Conservation (phyloP, 2,888 invertebrate genomes). For the Ommatoiulus sabulosus region DNA sequence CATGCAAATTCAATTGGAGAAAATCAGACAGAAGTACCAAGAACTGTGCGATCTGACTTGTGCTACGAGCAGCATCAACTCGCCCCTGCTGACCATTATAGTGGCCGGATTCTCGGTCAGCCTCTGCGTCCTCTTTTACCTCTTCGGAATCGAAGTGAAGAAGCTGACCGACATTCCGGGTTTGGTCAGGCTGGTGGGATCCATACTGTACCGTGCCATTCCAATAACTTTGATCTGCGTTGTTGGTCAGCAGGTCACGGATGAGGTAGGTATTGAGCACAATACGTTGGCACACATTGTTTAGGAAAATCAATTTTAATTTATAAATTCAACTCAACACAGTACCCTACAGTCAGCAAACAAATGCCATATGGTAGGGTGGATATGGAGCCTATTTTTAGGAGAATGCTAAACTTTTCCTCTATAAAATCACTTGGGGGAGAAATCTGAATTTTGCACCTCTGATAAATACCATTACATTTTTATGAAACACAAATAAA, state of each 20-base stretch:
- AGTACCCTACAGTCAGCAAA: too few relatives aligned
- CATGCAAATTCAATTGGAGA: constrained; percentile 17
- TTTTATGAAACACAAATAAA: too few relatives aligned
- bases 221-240: constrained; percentile 52
- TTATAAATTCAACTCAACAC: too few relatives aligned
- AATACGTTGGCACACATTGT: too few relatives aligned
- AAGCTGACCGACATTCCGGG: not conserved
- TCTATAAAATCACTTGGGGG: too few relatives aligned
- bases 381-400: too few relatives aligned
- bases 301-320: too few relatives aligned
- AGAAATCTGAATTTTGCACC: too few relatives aligned
- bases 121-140: constrained; percentile 39
- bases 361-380: too few relatives aligned
- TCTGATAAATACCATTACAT: too few relatives aligned
- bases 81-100: constrained; percentile 51
- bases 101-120: constrained; percentile 51
- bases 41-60: not conserved
- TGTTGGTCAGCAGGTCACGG: constrained; percentile 49
- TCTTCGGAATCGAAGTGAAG: constrained; percentile 37
- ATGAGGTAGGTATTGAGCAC: constrained; percentile 13
- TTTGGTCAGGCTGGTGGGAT: constrained; percentile 32
- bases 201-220: constrained; percentile 10
- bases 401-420: too few relatives aligned
- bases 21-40: constrained; percentile 49
- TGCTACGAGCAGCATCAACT: not conserved